Evolutionary conservation across 2,797 vertebrate species (phyloP).

Genomic region (Malurus splendens): DNA sequence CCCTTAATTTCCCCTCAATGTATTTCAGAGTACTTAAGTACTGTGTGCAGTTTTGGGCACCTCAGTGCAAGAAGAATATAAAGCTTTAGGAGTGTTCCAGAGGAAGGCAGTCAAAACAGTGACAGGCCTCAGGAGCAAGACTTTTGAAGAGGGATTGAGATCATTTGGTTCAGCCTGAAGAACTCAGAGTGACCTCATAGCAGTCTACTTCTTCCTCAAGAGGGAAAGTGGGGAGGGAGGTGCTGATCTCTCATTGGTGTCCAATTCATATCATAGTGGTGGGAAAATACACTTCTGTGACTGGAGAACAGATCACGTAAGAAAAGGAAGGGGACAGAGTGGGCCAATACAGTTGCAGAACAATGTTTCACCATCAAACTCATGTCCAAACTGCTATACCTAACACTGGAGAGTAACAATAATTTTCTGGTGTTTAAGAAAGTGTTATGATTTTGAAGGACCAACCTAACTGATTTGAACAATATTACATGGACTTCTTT

Average conservation of each 20-base stretch:
- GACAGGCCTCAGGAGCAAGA: background rate
- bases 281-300: background rate
- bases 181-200: background rate
- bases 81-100: background rate
- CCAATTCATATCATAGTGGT: background rate
- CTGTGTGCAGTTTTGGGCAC: background rate
- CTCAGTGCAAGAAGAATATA: background rate
- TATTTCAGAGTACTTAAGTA: background rate
- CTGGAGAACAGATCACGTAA: background rate
- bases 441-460: background rate
- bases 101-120: background rate
- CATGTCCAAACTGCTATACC: background rate
- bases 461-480: background rate
- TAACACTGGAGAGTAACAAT: background rate
- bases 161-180: background rate
- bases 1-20: background rate
- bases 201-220: background rate
- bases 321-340: background rate
- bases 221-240: background rate
- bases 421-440: background rate
- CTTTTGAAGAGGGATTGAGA: fast-evolving
- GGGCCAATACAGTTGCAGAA: background rate
- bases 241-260: background rate
- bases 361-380: background rate
- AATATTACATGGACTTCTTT: background rate